These are phyloP conservation scores for Oppia nitens DNA, from an alignment of 1,140 invertebrate species.

Conservation along the genomic window DNA sequence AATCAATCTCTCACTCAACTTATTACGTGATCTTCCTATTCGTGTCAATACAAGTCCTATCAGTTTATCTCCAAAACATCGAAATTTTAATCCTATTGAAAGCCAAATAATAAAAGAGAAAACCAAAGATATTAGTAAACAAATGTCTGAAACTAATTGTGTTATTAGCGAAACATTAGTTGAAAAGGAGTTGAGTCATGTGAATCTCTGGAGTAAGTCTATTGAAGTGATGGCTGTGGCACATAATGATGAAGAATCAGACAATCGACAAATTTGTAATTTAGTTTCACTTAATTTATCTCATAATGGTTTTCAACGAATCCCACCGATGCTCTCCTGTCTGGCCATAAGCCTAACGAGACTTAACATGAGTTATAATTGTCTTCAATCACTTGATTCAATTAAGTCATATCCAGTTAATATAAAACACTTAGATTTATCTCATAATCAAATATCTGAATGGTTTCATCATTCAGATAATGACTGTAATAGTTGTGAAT, in stretches of 20 bases:
- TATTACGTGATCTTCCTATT: constrained; percentile 57
- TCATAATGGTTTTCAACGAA: constrained; percentile 69
- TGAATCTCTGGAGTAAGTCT: constrained; percentile 6
- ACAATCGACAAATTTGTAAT: constrained; percentile 31
- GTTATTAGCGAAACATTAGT: neutral
- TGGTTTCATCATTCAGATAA: constrained; percentile 41
- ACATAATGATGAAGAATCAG: constrained; percentile 6
- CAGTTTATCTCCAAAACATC: neutral
- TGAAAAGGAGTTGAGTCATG: neutral
- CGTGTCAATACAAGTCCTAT: neutral
- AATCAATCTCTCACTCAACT: constrained; percentile 76
- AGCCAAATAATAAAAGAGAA: too few species aligned
- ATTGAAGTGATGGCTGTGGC: neutral
- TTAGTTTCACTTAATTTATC: constrained; percentile 63
- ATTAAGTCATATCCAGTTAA: constrained; percentile 72
- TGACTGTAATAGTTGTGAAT: neutral
- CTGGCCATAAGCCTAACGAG: constrained; percentile 63
- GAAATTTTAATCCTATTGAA: too few species aligned
- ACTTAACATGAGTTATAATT: constrained; percentile 79
- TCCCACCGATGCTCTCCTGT: constrained; percentile 75
- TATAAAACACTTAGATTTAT: constrained; percentile 77
- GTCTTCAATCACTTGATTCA: constrained; percentile 46
- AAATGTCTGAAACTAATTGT: neutral
- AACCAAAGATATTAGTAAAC: neutral
- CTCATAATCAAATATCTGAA: constrained; percentile 72